Conservation (phyloP, 2,797 vertebrate genomes). For the Selene dorsalis region DNA sequence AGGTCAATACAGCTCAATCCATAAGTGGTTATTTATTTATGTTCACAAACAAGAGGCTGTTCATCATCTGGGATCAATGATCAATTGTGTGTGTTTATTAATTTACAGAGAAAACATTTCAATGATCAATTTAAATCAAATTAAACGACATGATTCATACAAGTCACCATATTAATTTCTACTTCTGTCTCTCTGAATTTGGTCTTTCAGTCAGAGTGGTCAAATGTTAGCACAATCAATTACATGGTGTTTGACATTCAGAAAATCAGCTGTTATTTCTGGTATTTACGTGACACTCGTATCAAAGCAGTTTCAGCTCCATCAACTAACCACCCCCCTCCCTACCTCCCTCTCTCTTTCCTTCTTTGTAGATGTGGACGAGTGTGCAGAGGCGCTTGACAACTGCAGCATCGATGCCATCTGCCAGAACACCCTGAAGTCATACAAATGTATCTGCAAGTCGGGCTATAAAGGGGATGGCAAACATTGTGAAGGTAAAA, state of each 20-base stretch:
- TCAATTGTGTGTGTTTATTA: too few relatives aligned
- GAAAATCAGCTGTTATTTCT: neutral
- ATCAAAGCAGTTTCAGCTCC: constrained; percentile 4
- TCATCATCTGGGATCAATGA: constrained; percentile 26
- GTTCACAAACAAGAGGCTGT: constrained; percentile 8
- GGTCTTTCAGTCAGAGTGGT: neutral
- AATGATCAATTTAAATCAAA: constrained; percentile 1
- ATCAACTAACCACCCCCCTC: constrained; percentile 14
- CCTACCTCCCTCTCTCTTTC: neutral
- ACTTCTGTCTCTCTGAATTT: constrained; percentile 13
- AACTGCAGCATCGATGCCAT: constrained; percentile 98
- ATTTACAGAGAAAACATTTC: too few relatives aligned
- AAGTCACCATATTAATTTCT: neutral
- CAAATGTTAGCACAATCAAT: neutral
- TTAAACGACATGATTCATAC: neutral
- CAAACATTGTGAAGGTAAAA: constrained; percentile 97
- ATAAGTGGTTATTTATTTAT: constrained; percentile 14
- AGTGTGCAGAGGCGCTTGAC: constrained; percentile 96
- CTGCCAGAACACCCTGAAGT: constrained; percentile 97
- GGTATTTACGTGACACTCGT: neutral
- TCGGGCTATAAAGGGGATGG: constrained; percentile 97
- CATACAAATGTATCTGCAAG: constrained; percentile 99
- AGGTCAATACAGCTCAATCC: constrained; percentile 16
- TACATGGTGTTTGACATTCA: neutral
- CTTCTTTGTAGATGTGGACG: constrained; percentile 90